Percentiles rank a stretch among this genome's conserved stretches.
Conservation (phyloP, 1,140 invertebrate genomes). For the Ganaspis sp. region DNA sequence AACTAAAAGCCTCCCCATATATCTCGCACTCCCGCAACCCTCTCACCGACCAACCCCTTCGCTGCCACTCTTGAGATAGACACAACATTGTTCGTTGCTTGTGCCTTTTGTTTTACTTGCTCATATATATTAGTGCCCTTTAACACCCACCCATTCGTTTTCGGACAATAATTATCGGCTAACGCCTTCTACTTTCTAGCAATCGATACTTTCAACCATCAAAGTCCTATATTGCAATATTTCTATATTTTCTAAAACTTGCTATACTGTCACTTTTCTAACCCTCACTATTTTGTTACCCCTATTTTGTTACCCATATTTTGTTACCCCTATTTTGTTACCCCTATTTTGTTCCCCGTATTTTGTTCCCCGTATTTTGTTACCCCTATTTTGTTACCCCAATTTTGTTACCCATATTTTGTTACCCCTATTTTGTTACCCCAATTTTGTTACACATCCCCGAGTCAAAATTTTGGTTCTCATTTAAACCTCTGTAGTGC, state of each 20-base stretch:
- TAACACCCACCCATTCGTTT: constrained; percentile 30
- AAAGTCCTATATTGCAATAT: neutral
- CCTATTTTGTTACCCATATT: too few species aligned
- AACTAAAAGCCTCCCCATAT: constrained; percentile 76
- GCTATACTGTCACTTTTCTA: too few species aligned
- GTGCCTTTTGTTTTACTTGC: constrained; percentile 71
- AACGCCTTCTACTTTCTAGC: constrained; percentile 16
- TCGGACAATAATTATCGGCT: constrained; percentile 34
- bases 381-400: too few species aligned
- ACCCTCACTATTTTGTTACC: too few species aligned
- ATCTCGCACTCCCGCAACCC: constrained; percentile 64
- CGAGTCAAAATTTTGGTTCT: too few species aligned
- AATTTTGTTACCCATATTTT: too few species aligned
- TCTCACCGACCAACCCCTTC: constrained; percentile 55
- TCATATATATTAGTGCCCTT: constrained; percentile 67
- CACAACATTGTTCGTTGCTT: constrained; percentile 72
- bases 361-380: too few species aligned
- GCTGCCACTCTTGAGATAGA: constrained; percentile 68
- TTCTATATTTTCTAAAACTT: constrained; percentile 26
- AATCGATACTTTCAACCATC: constrained; percentile 30
- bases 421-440: too few species aligned
- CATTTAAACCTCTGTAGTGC: too few species aligned
- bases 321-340: too few species aligned
- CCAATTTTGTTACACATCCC: too few species aligned
- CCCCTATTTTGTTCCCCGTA: too few species aligned